These are phyloP conservation scores for Notiomystis cincta DNA, from an alignment of 2,113 vertebrate genomes.

Conservation along the genomic window DNA sequence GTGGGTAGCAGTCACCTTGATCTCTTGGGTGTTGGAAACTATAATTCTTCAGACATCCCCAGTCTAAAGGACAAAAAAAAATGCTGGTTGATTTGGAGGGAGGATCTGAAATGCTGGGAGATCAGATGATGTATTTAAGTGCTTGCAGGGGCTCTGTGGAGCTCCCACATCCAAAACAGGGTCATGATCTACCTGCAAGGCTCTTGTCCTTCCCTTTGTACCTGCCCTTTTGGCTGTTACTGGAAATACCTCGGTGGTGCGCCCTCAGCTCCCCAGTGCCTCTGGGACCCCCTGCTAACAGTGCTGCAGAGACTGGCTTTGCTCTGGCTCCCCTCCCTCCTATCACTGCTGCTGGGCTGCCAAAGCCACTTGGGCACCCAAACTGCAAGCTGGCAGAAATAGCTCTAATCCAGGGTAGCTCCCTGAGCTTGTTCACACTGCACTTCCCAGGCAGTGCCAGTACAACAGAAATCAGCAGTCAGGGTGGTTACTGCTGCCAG, in stretches of 20 bases:
- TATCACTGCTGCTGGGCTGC: background rate
- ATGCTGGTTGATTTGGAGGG: background rate
- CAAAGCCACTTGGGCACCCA: rapidly evolving
- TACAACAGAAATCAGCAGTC: background rate
- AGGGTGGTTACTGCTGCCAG: background rate
- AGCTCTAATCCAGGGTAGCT: background rate
- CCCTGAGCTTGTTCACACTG: rapidly evolving
- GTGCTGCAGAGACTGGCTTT: background rate
- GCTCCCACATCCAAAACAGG: background rate
- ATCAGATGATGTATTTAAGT: background rate
- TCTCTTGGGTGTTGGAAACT: background rate
- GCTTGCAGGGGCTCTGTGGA: background rate
- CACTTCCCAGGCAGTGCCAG: background rate
- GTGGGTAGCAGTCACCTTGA: background rate
- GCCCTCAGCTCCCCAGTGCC: background rate
- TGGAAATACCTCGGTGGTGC: background rate
- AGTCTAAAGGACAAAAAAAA: background rate
- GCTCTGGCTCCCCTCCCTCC: background rate
- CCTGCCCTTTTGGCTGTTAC: background rate
- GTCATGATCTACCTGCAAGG: background rate
- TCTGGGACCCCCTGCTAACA: background rate
- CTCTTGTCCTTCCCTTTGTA: background rate
- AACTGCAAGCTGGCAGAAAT: background rate
- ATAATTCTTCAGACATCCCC: background rate
- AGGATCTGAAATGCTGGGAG: background rate